Conservation (phyloP, 1,140 invertebrate species). For the Aphelinus certus region DNA sequence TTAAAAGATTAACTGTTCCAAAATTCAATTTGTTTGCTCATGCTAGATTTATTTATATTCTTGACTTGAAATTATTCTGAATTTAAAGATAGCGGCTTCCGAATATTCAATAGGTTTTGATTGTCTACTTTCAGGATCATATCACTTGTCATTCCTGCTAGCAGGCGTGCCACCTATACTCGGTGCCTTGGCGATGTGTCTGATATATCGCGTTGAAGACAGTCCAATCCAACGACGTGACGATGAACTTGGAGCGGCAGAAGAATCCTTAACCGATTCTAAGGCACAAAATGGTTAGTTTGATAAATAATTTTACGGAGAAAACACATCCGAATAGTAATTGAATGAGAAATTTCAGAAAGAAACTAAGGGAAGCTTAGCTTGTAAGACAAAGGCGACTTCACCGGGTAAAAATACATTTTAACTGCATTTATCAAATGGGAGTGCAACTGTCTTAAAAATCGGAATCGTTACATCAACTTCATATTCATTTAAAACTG, state of each 20-base stretch:
- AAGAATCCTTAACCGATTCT: conserved; percentile 33
- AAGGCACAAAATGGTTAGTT: conserved; percentile 36
- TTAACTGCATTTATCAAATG: conserved; percentile 17
- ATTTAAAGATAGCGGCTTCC: no score
- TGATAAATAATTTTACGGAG: conserved; percentile 14
- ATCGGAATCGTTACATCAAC: neutral
- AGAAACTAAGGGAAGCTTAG: conserved; percentile 5
- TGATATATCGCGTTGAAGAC: conserved; percentile 72
- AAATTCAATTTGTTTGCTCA: no score
- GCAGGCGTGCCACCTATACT: conserved; percentile 87
- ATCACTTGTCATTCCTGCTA: conserved; percentile 80
- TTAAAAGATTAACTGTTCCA: no score
- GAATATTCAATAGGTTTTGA: no score
- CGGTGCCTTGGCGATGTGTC: conserved; percentile 80
- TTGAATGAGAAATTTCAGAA: neutral
- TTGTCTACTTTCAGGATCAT: conserved; percentile 69
- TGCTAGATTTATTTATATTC: no score
- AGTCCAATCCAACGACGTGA: conserved; percentile 41
- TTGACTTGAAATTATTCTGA: no score
- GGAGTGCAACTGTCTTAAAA: neutral
- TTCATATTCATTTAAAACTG: no score
- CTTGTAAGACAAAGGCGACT: neutral
- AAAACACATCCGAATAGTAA: neutral
- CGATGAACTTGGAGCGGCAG: conserved; percentile 6
- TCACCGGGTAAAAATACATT: conserved; percentile 6